A percentile compares a stretch with the other conserved stretches of the same genome.
Conservation (phyloP, 2,888 invertebrate genomes). For the Merodon equestris region DNA sequence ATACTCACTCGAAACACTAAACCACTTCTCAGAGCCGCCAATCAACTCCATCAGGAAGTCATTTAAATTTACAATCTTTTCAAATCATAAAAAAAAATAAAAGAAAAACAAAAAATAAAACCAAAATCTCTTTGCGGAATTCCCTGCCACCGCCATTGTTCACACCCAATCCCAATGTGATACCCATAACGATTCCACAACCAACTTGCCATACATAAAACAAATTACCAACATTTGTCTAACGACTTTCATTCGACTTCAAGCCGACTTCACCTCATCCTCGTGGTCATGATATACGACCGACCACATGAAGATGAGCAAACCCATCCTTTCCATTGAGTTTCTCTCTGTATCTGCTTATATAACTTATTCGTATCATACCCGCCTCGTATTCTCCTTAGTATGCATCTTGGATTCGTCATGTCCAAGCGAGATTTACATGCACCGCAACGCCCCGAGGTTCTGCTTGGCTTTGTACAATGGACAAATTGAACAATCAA, state of each 20-base stretch:
- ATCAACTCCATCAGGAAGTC: too few species aligned
- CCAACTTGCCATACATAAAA: neutral
- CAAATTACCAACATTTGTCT: constrained; percentile 37
- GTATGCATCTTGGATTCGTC: constrained; percentile 47
- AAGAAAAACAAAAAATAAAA: too few species aligned
- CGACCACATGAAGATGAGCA: constrained; percentile 1
- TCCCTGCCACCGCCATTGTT: neutral
- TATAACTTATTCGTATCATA: constrained; percentile 56
- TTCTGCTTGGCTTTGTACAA: constrained; percentile 37
- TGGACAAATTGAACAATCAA: constrained; percentile 41
- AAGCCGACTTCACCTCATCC: constrained; percentile 7
- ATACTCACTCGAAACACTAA: too few species aligned
- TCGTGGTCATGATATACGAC: neutral
- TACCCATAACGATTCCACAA: constrained; percentile 17
- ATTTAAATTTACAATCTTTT: too few species aligned
- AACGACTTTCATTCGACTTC: constrained; percentile 39
- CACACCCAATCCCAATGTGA: constrained; percentile 21
- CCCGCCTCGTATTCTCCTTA: constrained; percentile 43
- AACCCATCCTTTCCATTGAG: constrained; percentile 16
- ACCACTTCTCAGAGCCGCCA: too few species aligned
- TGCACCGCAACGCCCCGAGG: constrained; percentile 39
- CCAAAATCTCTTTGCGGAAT: too few species aligned
- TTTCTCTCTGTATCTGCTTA: constrained; percentile 26
- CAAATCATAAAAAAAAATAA: too few species aligned
- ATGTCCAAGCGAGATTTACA: constrained; percentile 38